Percentiles rank a stretch among this genome's conserved stretches.
Conservation (phyloP, 35 echinoderm and acorn worm genomes). For the Lytechinus pictus region DNA sequence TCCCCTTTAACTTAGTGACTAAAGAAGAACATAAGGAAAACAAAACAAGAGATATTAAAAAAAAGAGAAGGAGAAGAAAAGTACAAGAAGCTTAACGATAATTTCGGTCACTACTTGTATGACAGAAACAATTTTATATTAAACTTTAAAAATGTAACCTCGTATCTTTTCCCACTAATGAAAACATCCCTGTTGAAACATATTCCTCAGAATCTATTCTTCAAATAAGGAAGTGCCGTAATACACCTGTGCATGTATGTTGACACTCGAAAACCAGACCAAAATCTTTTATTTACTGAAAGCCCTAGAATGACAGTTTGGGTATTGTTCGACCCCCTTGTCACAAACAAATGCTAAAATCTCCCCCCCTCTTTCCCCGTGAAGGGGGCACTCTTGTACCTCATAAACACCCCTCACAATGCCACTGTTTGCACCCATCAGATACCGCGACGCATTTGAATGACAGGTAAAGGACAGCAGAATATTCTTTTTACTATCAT, state of each 20-base stretch:
- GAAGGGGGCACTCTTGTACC: not conserved
- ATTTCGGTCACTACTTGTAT: too few relatives aligned
- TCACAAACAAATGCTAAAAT: constrained; percentile 20
- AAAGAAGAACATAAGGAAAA: too few relatives aligned
- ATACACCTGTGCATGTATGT: not conserved
- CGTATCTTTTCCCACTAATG: not conserved
- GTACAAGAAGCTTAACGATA: not conserved
- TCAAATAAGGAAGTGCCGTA: not conserved
- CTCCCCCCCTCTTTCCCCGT: not conserved
- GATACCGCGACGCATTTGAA: not conserved
- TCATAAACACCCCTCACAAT: constrained; percentile 1
- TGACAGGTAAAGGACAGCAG: not conserved
- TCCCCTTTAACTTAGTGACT: too few relatives aligned
- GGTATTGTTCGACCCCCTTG: not conserved
- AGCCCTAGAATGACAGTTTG: not conserved
- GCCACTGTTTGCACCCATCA: not conserved
- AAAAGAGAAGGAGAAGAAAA: not conserved
- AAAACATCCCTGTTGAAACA: not conserved
- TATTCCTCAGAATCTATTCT: not conserved
- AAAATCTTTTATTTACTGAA: not conserved
- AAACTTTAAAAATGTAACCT: not conserved
- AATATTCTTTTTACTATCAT: too few relatives aligned
- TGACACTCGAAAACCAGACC: not conserved
- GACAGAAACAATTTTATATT: not conserved
- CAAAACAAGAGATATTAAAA: too few relatives aligned